Evolutionary conservation across 1,140 invertebrate genomes (phyloP).

Genomic region (Metopolophium dirhodum): DNA sequence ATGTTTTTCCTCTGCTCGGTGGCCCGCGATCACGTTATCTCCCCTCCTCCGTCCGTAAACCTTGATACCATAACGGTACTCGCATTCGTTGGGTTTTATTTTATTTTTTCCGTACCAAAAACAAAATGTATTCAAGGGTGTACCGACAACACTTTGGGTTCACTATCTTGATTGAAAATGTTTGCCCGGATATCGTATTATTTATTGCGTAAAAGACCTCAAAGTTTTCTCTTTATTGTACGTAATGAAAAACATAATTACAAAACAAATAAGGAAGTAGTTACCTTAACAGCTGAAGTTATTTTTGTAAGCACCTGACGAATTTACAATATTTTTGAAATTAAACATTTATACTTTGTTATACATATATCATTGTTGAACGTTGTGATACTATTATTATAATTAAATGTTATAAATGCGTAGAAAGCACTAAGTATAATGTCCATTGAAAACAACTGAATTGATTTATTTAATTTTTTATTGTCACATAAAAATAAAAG

Average conservation of each 20-base stretch:
- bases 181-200: background rate
- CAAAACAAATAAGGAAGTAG: slow-evolving; percentile 16
- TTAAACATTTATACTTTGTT: background rate
- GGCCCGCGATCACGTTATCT: background rate
- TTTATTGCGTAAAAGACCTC: background rate
- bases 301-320: background rate
- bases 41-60: no score
- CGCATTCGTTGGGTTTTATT: background rate
- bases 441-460: background rate
- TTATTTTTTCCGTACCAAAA: background rate
- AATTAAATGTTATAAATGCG: background rate
- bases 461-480: background rate
- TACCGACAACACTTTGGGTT: background rate
- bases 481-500: background rate
- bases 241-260: slow-evolving; percentile 31
- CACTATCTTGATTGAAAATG: background rate
- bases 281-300: background rate
- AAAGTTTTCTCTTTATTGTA: background rate
- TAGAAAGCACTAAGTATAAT: background rate
- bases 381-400: background rate
- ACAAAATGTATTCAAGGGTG: background rate
- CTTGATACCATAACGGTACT: background rate
- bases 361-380: background rate
- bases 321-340: background rate
- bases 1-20: background rate